Evolutionary conservation across 2,888 invertebrate species (phyloP).

Genomic region (Melanophora roralis): DNA sequence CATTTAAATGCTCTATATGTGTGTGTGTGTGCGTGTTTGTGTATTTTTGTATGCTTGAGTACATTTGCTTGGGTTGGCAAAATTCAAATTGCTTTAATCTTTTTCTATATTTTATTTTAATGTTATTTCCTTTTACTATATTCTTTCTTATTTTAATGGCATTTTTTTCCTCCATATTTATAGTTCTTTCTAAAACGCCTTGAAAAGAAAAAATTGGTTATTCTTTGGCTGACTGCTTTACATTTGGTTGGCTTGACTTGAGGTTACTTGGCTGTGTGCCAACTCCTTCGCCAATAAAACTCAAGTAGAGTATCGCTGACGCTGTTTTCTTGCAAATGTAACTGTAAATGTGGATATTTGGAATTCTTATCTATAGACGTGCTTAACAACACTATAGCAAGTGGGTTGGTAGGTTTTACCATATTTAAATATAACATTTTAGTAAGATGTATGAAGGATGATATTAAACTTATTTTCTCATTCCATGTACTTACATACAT

Average conservation of each 20-base stretch:
- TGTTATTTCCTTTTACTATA: conserved; percentile 50
- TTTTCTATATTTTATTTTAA: conserved; percentile 71
- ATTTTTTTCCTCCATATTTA: conserved; percentile 47
- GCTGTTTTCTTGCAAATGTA: conserved; percentile 17
- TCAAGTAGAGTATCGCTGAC: conserved; percentile 23
- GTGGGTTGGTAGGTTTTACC: neutral
- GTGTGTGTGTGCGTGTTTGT: neutral
- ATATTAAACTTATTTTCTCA: neutral
- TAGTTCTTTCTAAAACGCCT: conserved; percentile 56
- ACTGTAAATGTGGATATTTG: neutral
- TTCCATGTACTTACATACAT: too few species aligned
- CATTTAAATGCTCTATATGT: neutral
- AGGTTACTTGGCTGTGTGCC: conserved; percentile 65
- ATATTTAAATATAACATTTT: neutral
- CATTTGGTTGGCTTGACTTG: conserved; percentile 66
- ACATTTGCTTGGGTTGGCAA: conserved; percentile 47
- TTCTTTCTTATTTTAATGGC: conserved; percentile 4
- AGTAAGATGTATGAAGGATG: conserved; percentile 34
- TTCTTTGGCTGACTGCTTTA: conserved; percentile 54
- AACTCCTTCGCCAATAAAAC: conserved; percentile 71
- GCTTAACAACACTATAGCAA: neutral
- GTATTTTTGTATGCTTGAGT: neutral
- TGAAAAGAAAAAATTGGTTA: conserved; percentile 61
- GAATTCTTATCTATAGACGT: conserved; percentile 2
- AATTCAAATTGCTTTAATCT: conserved; percentile 54